Conservation (phyloP, 37 sponge, comb jelly and placozoan genomes). For the Eunapius fragilis region DNA sequence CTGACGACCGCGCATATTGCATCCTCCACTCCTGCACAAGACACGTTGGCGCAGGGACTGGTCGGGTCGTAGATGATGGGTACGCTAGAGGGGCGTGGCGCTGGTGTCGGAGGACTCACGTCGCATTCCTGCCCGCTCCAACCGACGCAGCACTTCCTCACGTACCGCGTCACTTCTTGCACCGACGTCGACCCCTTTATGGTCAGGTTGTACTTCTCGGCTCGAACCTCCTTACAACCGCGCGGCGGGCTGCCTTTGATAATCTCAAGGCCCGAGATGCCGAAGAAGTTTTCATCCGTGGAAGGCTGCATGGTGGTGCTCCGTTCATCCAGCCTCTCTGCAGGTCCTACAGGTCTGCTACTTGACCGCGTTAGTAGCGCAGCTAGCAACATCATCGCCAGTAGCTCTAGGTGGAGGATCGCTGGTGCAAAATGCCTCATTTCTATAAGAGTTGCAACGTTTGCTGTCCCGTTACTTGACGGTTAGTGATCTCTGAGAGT, state of each 20-base stretch:
- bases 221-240: not conserved
- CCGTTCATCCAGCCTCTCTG: not conserved
- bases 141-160: constrained; percentile 37
- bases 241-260: not conserved
- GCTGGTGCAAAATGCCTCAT: not conserved
- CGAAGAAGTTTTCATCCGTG: not conserved
- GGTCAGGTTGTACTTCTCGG: not conserved
- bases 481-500: too few species aligned
- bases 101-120: not conserved
- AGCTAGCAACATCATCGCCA: not conserved
- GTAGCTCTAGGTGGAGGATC: not conserved
- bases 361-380: not conserved
- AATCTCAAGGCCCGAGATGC: not conserved
- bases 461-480: too few species aligned
- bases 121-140: constrained; percentile 22
- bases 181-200: not conserved
- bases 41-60: constrained; percentile 27
- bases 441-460: not conserved
- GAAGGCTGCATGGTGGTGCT: not conserved
- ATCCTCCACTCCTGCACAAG: constrained; percentile 30
- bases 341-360: not conserved
- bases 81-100: not conserved
- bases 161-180: not conserved
- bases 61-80: not conserved
- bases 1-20: constrained; percentile 52